Evolutionary conservation across 2,888 invertebrate species (phyloP).

Genomic region (Eupeodes luniger): DNA sequence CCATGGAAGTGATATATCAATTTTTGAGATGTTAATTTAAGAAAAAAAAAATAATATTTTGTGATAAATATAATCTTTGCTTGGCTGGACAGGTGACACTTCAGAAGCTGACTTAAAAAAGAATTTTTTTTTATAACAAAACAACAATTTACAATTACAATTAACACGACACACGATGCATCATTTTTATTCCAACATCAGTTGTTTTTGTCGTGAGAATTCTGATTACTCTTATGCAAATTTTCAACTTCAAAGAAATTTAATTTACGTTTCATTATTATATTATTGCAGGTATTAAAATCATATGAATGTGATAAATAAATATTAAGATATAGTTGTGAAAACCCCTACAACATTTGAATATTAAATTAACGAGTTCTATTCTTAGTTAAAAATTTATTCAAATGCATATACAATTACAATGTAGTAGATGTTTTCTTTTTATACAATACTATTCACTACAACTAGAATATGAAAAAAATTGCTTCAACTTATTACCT

Average conservation of each 20-base stretch:
- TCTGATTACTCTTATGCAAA: not conserved
- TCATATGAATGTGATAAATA: not conserved
- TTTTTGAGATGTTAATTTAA: too few species aligned
- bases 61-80: too few species aligned
- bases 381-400: slow-evolving; percentile 21
- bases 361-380: slow-evolving; percentile 40
- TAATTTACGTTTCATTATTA: slow-evolving; percentile 17
- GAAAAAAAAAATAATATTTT: too few species aligned
- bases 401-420: too few species aligned
- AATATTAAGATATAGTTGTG: not conserved
- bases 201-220: too few species aligned
- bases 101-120: too few species aligned
- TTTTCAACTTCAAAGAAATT: slow-evolving; percentile 30
- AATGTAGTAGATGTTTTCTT: not conserved
- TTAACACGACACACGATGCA: not conserved
- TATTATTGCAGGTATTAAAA: slow-evolving; percentile 10
- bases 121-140: too few species aligned
- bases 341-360: slow-evolving; percentile 42
- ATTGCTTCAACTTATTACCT: slow-evolving; percentile 44
- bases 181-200: too few species aligned
- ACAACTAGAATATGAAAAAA: not conserved
- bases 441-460: not conserved
- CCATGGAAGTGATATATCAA: too few species aligned
- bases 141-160: slow-evolving; percentile 31
- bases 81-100: too few species aligned